These are phyloP conservation scores for Scatophagus argus DNA, from an alignment of 2,113 vertebrate genomes.

Conservation along the genomic window DNA sequence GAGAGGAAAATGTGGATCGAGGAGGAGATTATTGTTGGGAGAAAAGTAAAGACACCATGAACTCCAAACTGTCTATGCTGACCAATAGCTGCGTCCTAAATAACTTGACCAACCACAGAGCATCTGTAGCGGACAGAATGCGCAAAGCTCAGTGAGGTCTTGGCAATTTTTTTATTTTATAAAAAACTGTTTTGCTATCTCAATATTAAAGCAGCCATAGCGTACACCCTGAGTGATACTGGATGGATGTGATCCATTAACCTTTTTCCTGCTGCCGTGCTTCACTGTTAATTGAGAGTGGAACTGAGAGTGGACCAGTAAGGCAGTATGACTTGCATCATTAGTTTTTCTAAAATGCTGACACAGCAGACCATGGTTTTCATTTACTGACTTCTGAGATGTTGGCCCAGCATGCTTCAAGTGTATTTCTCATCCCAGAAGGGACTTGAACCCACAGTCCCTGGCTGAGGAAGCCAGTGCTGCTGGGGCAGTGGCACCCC, in stretches of 20 bases:
- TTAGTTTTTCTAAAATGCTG: neutral
- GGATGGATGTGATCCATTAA: neutral
- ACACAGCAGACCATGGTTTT: slow-evolving; percentile 80
- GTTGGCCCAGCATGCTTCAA: slow-evolving; percentile 81
- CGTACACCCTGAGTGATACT: neutral
- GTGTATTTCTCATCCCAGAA: slow-evolving; percentile 61
- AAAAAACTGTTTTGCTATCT: neutral
- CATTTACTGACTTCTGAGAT: slow-evolving; percentile 82
- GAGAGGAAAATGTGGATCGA: slow-evolving; percentile 77
- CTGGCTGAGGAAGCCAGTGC: slow-evolving; percentile 82
- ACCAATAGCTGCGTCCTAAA: slow-evolving; percentile 83
- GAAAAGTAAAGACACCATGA: slow-evolving; percentile 75
- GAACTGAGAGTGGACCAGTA: neutral
- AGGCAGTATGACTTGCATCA: neutral
- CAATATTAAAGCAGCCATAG: neutral
- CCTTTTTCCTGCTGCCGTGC: neutral
- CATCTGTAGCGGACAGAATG: slow-evolving; percentile 53
- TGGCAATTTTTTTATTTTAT: neutral
- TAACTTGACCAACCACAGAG: slow-evolving; percentile 79
- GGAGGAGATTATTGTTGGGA: slow-evolving; percentile 70
- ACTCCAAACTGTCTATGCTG: slow-evolving; percentile 70
- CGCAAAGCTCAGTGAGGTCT: slow-evolving; percentile 71
- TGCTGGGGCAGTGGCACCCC: neutral
- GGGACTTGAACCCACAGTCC: slow-evolving; percentile 37
- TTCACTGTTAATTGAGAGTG: neutral